Evolutionary conservation across 2,797 vertebrate species (phyloP), one percentile per base, ranked within the genome.

Genomic region (Sarcoramphus papa): DNA sequence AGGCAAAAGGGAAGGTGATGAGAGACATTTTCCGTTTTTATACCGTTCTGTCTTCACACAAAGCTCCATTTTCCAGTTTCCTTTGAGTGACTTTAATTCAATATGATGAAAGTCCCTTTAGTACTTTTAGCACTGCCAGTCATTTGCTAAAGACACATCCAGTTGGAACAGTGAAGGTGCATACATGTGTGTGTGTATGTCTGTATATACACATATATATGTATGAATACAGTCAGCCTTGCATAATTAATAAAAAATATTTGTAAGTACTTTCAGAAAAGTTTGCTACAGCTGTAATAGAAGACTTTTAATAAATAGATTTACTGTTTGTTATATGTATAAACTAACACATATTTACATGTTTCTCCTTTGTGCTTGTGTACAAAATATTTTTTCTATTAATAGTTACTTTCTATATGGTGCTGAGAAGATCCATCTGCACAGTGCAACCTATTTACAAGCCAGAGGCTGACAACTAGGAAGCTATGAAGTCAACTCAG

Each of bases 141-240:
- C 43, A 27, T 78, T 86, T 92, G 14, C 40, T 73, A 69, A 81
- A 56, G 30, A 30, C 30, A 86, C 80, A 86, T 27, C 37, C 31
- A 65, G 13, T 0, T 1, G 43, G 56, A 74, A 53, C 10, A 62
- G 35, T 37, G 56, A 50, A 23, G 10, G 28, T 62, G 12, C 17
- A 41, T 31, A 33, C 0, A 1, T 1, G 0, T 40, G 4, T 27
- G 28, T 57, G 19, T 22, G 7, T 35, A 24, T 47, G 12, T 24
- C 53, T 60, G 20, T 16, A 40, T 23, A 20, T 28, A 63, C 2
- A 25, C 20, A 50, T 10, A 43, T 17, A 27, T 37, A 16, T 53
- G 7, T 37, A 54, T 45, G 3, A 75, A 81, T 35, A 47, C 20
- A 82, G 27, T 21, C 53, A 68, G 50, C 8, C 27, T 69, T 76